Conservation (phyloP, 2,113 vertebrate species). For the Ascaphus truei region DNA sequence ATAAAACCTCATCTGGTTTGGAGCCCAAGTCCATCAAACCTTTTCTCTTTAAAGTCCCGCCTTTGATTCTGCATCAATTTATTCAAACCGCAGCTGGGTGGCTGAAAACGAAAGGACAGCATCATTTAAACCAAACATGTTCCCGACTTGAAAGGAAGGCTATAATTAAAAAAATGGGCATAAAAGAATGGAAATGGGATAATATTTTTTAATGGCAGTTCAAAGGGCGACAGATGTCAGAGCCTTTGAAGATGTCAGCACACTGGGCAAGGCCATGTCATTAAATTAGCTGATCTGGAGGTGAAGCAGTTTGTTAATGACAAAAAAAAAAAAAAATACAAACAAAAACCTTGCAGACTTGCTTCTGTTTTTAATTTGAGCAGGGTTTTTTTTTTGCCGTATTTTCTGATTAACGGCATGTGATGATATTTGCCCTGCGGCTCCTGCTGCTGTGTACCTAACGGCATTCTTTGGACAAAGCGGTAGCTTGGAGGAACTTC, state of each 20-base stretch:
- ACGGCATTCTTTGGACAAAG: too few relatives aligned
- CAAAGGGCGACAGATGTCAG: slow-evolving; percentile 90
- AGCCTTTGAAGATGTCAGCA: slow-evolving; percentile 81
- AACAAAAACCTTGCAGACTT: slow-evolving; percentile 70
- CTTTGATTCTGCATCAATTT: slow-evolving; percentile 95
- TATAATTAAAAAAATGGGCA: slow-evolving; percentile 97
- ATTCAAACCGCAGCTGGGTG: slow-evolving; percentile 93
- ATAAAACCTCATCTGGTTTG: slow-evolving; percentile 98
- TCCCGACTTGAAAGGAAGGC: slow-evolving; percentile 83
- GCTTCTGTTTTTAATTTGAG: slow-evolving; percentile 78
- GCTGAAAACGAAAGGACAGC: slow-evolving; percentile 81
- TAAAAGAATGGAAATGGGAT: slow-evolving; percentile 87
- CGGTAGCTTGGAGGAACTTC: background rate
- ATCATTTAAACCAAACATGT: slow-evolving; percentile 82
- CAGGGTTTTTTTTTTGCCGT: slow-evolving; percentile 69
- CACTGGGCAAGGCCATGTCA: slow-evolving; percentile 67
- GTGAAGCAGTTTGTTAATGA: slow-evolving; percentile 71
- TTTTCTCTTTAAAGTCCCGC: slow-evolving; percentile 93
- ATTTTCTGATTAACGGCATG: slow-evolving; percentile 78
- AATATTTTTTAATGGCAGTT: slow-evolving; percentile 85
- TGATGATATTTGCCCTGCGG: slow-evolving; percentile 71
- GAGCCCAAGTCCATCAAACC: slow-evolving; percentile 95
- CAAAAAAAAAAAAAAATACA: slow-evolving; percentile 65
- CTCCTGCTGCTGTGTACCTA: too few relatives aligned
- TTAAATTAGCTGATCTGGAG: slow-evolving; percentile 71